These are phyloP conservation scores for Cylas formicarius DNA, from an alignment of 1,140 invertebrate genomes.

Conservation along the genomic window DNA sequence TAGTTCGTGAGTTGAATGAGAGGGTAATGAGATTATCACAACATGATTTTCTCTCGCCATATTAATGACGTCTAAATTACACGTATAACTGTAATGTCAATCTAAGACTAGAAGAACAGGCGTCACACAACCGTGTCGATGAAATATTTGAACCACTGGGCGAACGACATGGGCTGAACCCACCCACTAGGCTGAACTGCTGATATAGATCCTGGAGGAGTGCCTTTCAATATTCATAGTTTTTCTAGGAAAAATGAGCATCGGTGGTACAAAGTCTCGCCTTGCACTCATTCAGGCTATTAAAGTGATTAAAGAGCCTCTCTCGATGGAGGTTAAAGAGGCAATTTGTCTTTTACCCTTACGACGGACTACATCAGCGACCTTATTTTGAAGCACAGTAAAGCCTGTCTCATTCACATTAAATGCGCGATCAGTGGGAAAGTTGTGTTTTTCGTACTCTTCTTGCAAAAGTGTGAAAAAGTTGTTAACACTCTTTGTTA, in stretches of 20 bases:
- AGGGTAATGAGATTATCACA: conserved; percentile 32
- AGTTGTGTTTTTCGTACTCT: conserved; percentile 9
- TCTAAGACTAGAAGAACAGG: conserved; percentile 4
- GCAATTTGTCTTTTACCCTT: conserved; percentile 26
- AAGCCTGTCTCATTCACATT: conserved; percentile 11
- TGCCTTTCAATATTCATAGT: conserved; percentile 12
- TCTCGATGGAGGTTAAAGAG: conserved; percentile 43
- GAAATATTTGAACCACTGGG: conserved; percentile 13
- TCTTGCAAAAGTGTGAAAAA: conserved; percentile 9
- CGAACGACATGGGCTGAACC: conserved; percentile 17
- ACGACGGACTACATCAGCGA: conserved; percentile 8
- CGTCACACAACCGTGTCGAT: background rate
- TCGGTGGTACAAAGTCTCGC: conserved; percentile 10
- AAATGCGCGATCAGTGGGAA: conserved; percentile 6
- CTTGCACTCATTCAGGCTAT: conserved; percentile 37
- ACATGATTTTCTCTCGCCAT: conserved; percentile 30
- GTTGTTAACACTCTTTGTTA: conserved; percentile 10
- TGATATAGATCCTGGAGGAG: conserved; percentile 24
- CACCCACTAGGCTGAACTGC: conserved; percentile 18
- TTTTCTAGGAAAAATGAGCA: conserved; percentile 17
- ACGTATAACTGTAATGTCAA: conserved; percentile 33
- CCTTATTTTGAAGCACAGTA: conserved; percentile 11
- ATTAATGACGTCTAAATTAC: conserved; percentile 35
- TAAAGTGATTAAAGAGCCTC: conserved; percentile 44
- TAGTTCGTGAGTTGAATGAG: conserved; percentile 38